A percentile compares a stretch with the other conserved stretches of the same genome.
These are phyloP conservation scores for Falco berigora DNA, from an alignment of 2,797 vertebrate species.

Conservation along the genomic window DNA sequence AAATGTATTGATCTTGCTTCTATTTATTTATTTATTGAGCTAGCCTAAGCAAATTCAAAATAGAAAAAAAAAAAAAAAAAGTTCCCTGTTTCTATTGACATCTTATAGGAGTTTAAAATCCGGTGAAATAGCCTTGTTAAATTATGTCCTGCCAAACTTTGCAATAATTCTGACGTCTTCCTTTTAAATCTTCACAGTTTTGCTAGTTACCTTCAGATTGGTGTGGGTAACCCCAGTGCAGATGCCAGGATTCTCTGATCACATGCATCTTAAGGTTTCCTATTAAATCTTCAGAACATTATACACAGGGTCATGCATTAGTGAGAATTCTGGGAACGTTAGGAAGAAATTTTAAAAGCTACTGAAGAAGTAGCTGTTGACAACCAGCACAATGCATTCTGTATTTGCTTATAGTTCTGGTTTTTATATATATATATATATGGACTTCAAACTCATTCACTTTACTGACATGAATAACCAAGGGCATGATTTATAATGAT, in stretches of 20 bases:
- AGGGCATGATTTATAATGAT: conserved; percentile 23
- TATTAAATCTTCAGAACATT: neutral
- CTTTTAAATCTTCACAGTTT: neutral
- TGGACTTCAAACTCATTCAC: neutral
- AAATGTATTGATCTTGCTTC: neutral
- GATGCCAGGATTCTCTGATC: neutral
- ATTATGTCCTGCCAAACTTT: neutral
- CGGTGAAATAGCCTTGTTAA: neutral
- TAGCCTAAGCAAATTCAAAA: conserved; percentile 28
- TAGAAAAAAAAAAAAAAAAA: neutral
- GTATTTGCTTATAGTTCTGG: neutral
- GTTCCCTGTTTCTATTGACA: neutral
- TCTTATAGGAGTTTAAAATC: neutral
- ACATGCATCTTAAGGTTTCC: neutral
- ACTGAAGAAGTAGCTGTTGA: neutral
- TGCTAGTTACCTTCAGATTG: neutral
- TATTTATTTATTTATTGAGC: neutral
- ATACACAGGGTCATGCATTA: neutral
- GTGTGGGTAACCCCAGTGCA: neutral
- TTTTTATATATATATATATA: neutral
- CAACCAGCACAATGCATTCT: neutral
- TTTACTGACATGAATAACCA: neutral
- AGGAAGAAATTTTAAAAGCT: neutral
- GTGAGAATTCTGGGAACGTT: neutral
- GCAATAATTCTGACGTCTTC: neutral